phyloP scores from a whole-genome alignment of 2,113 vertebrate species.

The Furnarius figulus region DNA sequence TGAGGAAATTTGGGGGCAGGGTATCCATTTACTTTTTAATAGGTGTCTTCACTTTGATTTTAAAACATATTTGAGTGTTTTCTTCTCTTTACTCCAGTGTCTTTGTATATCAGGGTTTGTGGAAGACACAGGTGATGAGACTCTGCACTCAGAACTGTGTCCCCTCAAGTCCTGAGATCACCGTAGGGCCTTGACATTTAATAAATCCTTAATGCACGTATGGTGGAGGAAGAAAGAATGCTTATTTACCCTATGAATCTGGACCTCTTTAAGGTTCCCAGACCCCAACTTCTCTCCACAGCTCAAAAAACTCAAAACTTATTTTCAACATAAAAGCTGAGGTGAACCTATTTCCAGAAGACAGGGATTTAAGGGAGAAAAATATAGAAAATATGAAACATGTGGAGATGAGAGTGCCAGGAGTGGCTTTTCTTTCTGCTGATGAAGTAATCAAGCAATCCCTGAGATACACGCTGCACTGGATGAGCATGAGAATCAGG shows the following conservation, averaged over 20 bases:
- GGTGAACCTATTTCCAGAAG: neutral
- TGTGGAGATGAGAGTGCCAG: neutral
- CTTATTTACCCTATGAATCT: neutral
- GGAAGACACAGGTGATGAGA: neutral
- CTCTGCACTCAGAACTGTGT: neutral
- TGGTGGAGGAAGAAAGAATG: neutral
- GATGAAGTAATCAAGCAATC: neutral
- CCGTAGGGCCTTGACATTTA: neutral
- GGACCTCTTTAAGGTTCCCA: neutral
- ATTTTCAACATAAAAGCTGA: neutral
- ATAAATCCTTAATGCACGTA: neutral
- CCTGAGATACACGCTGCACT: neutral
- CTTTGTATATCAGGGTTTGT: neutral
- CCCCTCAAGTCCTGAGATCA: neutral
- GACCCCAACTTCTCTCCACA: neutral
- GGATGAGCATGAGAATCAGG: neutral
- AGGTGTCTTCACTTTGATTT: neutral
- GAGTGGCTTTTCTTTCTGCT: neutral
- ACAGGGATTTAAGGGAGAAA: neutral
- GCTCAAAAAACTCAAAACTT: neutral
- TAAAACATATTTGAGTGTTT: neutral
- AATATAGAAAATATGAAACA: neutral
- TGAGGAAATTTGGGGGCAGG: neutral
- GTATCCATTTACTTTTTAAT: neutral
- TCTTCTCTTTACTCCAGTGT: neutral